These are phyloP conservation scores for Gobius niger DNA, from an alignment of 2,113 vertebrate genomes.

Conservation along the genomic window DNA sequence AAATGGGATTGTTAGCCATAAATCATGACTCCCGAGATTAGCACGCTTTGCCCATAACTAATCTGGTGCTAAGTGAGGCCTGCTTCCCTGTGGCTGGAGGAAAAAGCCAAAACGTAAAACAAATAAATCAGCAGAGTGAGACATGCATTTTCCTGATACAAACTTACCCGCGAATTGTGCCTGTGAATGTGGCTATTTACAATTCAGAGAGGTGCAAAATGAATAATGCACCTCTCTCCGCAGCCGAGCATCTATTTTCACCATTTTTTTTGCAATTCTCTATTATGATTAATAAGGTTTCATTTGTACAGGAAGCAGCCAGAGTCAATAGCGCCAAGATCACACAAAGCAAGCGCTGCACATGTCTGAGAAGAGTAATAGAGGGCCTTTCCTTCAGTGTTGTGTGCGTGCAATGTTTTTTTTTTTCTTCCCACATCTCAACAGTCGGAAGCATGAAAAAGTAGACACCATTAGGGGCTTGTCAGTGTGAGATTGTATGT, in stretches of 20 bases:
- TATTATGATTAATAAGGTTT: conserved; percentile 64
- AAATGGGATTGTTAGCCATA: conserved; percentile 9
- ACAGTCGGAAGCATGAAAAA: conserved; percentile 28
- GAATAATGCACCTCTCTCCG: conserved; percentile 46
- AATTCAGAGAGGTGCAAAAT: conserved; percentile 33
- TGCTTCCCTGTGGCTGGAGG: conserved; percentile 4
- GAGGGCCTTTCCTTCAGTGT: conserved; percentile 26
- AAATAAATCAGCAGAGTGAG: conserved; percentile 28
- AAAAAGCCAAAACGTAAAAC: neutral
- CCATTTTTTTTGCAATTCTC: conserved; percentile 42
- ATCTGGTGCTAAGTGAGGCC: conserved; percentile 25
- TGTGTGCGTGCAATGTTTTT: conserved; percentile 9
- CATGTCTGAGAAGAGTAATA: conserved; percentile 45
- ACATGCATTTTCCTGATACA: conserved; percentile 20
- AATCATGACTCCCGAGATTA: conserved; percentile 30
- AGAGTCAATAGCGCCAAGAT: conserved; percentile 59
- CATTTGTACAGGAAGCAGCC: conserved; percentile 52
- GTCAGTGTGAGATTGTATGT: conserved; percentile 31
- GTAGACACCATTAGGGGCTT: conserved; percentile 25
- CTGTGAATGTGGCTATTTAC: conserved; percentile 32
- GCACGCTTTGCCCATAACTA: conserved; percentile 11
- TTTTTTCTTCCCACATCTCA: conserved; percentile 44
- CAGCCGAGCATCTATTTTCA: neutral
- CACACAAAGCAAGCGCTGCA: conserved; percentile 42
- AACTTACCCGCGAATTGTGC: conserved; percentile 20